Conservation (phyloP, 2,113 vertebrate genomes). For the Sigmodon hispidus region DNA sequence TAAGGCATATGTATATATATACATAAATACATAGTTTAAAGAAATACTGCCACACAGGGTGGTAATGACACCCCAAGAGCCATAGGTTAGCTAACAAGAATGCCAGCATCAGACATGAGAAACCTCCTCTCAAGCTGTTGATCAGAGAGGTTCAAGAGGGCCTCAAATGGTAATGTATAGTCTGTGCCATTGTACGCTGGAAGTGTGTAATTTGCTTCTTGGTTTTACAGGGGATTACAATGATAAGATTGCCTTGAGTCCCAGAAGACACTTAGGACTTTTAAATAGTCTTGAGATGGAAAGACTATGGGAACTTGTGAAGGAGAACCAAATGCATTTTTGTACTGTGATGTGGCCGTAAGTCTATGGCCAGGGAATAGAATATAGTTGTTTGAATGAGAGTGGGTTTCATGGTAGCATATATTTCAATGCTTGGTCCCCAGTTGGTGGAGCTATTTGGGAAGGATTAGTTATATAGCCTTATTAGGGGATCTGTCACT, state of each 20-base stretch:
- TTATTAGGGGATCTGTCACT: too few relatives aligned
- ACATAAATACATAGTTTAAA: not conserved
- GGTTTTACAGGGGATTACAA: not conserved
- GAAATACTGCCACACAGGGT: not conserved
- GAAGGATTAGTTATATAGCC: too few relatives aligned
- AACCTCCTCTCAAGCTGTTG: not conserved
- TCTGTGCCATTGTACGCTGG: not conserved
- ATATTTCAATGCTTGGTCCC: not conserved
- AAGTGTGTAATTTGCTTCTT: not conserved
- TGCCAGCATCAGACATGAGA: not conserved
- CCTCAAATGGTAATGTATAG: not conserved
- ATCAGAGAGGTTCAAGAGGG: not conserved
- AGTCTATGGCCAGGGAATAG: not conserved
- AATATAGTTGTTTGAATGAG: not conserved
- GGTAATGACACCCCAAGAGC: not conserved
- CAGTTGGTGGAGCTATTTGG: not conserved
- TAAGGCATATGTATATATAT: not conserved
- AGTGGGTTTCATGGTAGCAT: not conserved
- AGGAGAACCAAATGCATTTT: not conserved
- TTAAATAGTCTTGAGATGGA: not conserved
- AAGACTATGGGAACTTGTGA: not conserved
- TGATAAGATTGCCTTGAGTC: not conserved
- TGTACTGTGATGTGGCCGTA: not conserved
- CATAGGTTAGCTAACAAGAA: not conserved
- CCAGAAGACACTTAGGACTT: not conserved